Evolutionary conservation across 2,113 vertebrate genomes (phyloP).

Genomic region (Axis porcinus): DNA sequence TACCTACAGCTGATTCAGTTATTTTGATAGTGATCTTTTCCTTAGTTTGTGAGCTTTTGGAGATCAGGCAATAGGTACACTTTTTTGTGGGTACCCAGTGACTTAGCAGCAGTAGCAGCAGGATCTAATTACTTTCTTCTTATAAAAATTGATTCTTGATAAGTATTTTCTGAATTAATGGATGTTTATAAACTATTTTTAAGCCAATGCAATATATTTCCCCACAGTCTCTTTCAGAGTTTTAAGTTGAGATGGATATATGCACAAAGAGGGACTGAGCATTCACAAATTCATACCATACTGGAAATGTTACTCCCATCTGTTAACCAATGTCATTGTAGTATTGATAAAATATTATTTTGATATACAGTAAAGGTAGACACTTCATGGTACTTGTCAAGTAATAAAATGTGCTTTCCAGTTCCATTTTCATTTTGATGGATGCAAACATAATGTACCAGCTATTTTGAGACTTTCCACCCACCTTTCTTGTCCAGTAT

Average conservation of each 20-base stretch:
- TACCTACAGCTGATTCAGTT: not conserved
- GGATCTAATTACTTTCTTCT: not conserved
- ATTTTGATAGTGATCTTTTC: not conserved
- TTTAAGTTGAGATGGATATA: not conserved
- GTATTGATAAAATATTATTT: slow-evolving; percentile 13
- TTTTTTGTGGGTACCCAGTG: not conserved
- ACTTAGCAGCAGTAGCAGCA: too few relatives aligned
- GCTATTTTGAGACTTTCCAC: not conserved
- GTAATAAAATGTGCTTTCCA: slow-evolving; percentile 7
- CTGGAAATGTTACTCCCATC: not conserved
- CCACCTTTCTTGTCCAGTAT: not conserved
- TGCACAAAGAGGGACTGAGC: not conserved
- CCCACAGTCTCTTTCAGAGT: not conserved
- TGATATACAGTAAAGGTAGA: not conserved
- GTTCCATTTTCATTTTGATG: slow-evolving; percentile 37
- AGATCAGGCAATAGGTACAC: not conserved
- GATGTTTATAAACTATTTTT: not conserved
- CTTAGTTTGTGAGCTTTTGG: not conserved
- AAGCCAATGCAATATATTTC: not conserved
- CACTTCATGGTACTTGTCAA: not conserved
- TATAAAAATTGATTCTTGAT: not conserved
- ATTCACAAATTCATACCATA: not conserved
- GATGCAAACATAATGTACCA: slow-evolving; percentile 34
- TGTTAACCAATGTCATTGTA: not conserved
- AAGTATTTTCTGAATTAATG: not conserved